Conservation (phyloP, 2,797 vertebrate genomes). For the Enteromius mattozi region DNA sequence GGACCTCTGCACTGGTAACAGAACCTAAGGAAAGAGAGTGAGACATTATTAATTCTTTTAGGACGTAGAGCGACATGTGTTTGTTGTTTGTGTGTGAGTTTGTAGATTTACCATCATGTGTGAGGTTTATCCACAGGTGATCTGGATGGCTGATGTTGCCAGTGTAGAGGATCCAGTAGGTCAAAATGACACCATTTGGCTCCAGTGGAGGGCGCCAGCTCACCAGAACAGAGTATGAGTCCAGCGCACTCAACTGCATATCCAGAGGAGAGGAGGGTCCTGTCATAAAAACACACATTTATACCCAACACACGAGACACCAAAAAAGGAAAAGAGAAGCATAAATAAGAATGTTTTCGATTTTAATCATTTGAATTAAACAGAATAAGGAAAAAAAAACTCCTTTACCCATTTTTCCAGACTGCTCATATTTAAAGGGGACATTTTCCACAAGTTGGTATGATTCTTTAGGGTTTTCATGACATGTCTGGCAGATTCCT, state of each 20-base stretch:
- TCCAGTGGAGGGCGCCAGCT: slow-evolving; percentile 94
- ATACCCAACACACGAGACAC: slow-evolving; percentile 45
- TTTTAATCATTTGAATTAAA: not conserved
- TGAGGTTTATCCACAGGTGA: slow-evolving; percentile 88
- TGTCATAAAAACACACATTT: slow-evolving; percentile 63
- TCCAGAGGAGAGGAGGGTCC: slow-evolving; percentile 90
- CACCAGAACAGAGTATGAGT: slow-evolving; percentile 88
- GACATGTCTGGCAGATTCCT: too few relatives aligned
- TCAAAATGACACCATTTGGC: slow-evolving; percentile 89
- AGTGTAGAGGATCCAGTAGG: slow-evolving; percentile 89
- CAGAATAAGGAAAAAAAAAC: too few relatives aligned
- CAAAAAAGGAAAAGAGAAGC: slow-evolving; percentile 5
- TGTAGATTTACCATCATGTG: slow-evolving; percentile 83
- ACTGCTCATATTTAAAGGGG: not conserved
- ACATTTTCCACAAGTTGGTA: not conserved
- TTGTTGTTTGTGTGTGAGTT: slow-evolving; percentile 4
- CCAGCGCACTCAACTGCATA: slow-evolving; percentile 86
- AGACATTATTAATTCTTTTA: not conserved
- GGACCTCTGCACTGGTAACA: slow-evolving; percentile 87
- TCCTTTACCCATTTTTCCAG: not conserved
- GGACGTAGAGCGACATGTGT: not conserved
- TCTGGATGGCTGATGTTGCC: slow-evolving; percentile 87
- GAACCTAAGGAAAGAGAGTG: slow-evolving; percentile 78
- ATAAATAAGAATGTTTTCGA: not conserved
- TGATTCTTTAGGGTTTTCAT: too few relatives aligned